These are phyloP conservation scores for Dichetophora obliterata DNA, from an alignment of 2,888 invertebrate genomes.

Conservation along the genomic window DNA sequence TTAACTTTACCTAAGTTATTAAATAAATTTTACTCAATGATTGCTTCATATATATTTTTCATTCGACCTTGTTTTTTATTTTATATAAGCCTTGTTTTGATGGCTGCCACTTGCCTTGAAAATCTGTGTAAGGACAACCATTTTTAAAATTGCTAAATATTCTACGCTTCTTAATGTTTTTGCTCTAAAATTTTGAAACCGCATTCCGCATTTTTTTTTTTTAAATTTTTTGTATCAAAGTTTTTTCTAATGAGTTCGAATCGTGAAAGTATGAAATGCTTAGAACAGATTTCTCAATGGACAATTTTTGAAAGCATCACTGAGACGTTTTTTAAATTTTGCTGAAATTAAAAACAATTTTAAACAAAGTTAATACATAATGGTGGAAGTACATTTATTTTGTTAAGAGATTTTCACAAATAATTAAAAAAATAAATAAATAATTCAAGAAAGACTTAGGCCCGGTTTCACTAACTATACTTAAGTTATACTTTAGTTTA, in stretches of 20 bases:
- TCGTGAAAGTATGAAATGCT: slow-evolving; percentile 28
- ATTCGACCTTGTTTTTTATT: slow-evolving; percentile 5
- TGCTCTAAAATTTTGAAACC: slow-evolving; percentile 60
- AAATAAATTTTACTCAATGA: slow-evolving; percentile 23
- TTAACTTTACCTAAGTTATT: slow-evolving; percentile 7
- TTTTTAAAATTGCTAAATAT: slow-evolving; percentile 24
- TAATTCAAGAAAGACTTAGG: too few relatives aligned
- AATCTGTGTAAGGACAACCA: slow-evolving; percentile 13
- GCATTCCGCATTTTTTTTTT: slow-evolving; percentile 51
- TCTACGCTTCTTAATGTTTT: slow-evolving; percentile 1
- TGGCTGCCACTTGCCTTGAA: slow-evolving; percentile 9
- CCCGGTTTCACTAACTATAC: too few relatives aligned
- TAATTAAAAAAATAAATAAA: not conserved
- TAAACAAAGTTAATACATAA: slow-evolving; percentile 1
- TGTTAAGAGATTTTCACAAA: not conserved
- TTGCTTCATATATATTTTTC: slow-evolving; percentile 19
- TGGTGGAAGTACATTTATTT: not conserved
- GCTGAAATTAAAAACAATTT: slow-evolving; percentile 62
- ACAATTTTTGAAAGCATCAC: slow-evolving; percentile 66
- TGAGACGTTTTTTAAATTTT: slow-evolving; percentile 66
- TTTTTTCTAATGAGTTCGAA: slow-evolving; percentile 6
- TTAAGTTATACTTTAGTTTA: too few relatives aligned
- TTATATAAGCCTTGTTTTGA: slow-evolving; percentile 19
- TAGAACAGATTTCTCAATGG: slow-evolving; percentile 65
- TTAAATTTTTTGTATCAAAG: not conserved